A percentile compares a stretch with the other conserved stretches of the same genome.
phyloP scores from a whole-genome alignment of 2,113 vertebrate species.

The Notothenia rossii region DNA sequence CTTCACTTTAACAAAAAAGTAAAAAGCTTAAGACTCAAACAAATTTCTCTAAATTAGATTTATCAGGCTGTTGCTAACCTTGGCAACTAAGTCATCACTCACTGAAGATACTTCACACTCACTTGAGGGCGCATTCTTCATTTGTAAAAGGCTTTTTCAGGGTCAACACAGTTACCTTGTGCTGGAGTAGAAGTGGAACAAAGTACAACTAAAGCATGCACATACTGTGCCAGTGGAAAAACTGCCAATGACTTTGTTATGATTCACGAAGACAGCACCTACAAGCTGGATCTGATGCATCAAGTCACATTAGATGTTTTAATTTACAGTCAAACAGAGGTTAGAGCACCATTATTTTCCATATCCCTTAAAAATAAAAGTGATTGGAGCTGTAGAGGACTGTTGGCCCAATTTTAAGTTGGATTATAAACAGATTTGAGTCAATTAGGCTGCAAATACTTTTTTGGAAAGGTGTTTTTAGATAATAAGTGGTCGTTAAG shows the following conservation, averaged over 20 bases:
- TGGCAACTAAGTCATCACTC: not conserved
- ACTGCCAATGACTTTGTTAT: not conserved
- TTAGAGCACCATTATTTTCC: not conserved
- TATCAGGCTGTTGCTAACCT: not conserved
- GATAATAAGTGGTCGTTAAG: too few relatives aligned
- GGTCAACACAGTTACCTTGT: not conserved
- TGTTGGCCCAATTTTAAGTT: too few relatives aligned
- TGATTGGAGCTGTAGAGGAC: not conserved
- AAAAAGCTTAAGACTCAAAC: not conserved
- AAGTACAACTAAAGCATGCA: slow-evolving; percentile 17
- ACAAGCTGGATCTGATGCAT: not conserved
- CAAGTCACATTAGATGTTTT: not conserved
- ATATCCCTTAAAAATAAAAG: not conserved
- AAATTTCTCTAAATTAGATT: not conserved
- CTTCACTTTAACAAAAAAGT: not conserved
- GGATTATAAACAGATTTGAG: too few relatives aligned
- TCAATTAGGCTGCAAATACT: not conserved
- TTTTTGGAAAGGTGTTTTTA: not conserved
- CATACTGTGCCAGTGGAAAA: not conserved
- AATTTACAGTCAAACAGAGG: not conserved
- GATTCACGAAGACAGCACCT: not conserved
- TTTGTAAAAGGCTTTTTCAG: slow-evolving; percentile 27
- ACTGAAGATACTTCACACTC: slow-evolving; percentile 19
- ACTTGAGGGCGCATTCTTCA: slow-evolving; percentile 2
- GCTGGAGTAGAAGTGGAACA: slow-evolving; percentile 17